Conservation (phyloP, 1,140 invertebrate species). For the Arctopsyche grandis region DNA sequence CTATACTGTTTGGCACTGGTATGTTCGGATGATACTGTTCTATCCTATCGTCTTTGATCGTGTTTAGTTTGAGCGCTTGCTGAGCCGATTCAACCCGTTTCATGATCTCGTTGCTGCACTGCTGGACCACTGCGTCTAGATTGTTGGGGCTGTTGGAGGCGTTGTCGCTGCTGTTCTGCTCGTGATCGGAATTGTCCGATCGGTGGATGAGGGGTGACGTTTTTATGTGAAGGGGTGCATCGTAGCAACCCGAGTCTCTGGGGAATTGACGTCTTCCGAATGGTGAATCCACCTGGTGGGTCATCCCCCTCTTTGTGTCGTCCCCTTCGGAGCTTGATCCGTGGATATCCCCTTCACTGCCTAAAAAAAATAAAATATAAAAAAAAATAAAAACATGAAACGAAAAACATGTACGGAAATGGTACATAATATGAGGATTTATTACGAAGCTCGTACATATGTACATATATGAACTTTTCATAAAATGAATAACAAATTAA, state of each 20-base stretch:
- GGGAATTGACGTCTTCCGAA: slow-evolving; percentile 80
- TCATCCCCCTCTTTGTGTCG: slow-evolving; percentile 65
- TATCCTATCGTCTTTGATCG: slow-evolving; percentile 59
- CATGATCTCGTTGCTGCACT: slow-evolving; percentile 69
- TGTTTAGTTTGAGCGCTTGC: slow-evolving; percentile 59
- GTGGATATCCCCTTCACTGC: slow-evolving; percentile 75
- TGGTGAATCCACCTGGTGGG: slow-evolving; percentile 66
- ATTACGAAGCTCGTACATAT: too few species aligned
- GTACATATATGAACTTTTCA: too few species aligned
- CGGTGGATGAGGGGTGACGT: slow-evolving; percentile 66
- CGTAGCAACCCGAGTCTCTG: slow-evolving; percentile 83
- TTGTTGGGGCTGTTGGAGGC: slow-evolving; percentile 58
- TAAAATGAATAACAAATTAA: too few species aligned
- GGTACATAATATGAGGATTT: too few species aligned
- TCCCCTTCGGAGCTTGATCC: slow-evolving; percentile 82
- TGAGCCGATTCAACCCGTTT: slow-evolving; percentile 65
- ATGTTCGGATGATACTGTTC: slow-evolving; percentile 65
- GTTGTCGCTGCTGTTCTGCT: slow-evolving; percentile 64
- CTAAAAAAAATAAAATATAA: slow-evolving; percentile 63
- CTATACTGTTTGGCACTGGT: slow-evolving; percentile 54
- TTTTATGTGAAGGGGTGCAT: slow-evolving; percentile 70
- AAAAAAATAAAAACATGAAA: not conserved
- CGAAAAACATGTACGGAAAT: not conserved
- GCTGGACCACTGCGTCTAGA: slow-evolving; percentile 68
- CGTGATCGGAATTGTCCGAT: slow-evolving; percentile 64